Conservation (phyloP, 2,888 invertebrate genomes). For the Tineola bisselliella region DNA sequence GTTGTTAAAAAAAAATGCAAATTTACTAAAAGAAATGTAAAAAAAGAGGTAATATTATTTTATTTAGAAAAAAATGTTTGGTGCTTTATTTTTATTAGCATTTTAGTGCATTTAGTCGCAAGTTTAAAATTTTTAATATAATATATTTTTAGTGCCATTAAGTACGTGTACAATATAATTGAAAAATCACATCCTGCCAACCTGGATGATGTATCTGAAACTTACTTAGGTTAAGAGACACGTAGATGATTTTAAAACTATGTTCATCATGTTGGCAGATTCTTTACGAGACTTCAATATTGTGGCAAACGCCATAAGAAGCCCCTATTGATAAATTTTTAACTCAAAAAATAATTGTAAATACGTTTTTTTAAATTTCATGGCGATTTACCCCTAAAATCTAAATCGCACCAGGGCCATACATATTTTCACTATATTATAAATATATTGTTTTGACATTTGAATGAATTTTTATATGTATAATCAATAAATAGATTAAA, state of each 20-base stretch:
- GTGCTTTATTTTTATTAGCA: conserved; percentile 52
- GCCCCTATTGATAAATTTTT: neutral
- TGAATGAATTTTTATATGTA: neutral
- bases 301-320: no score
- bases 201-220: no score
- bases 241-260: no score
- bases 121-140: conserved; percentile 15
- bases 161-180: no score
- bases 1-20: neutral
- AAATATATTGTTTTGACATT: neutral
- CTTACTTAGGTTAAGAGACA: no score
- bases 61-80: conserved; percentile 26
- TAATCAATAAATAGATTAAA: conserved; percentile 17
- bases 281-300: no score
- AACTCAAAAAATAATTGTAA: neutral
- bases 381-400: neutral
- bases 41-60: conserved; percentile 3
- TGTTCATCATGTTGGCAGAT: no score
- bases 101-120: conserved; percentile 60
- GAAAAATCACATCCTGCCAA: no score
- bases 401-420: no score
- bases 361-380: neutral
- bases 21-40: neutral
- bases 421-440: no score
- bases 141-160: conserved; percentile 10